A percentile compares a stretch with the other conserved stretches of the same genome.
These are phyloP conservation scores for Pseudomyrmex flavicornis DNA, from an alignment of 1,140 invertebrate species.

Conservation along the genomic window DNA sequence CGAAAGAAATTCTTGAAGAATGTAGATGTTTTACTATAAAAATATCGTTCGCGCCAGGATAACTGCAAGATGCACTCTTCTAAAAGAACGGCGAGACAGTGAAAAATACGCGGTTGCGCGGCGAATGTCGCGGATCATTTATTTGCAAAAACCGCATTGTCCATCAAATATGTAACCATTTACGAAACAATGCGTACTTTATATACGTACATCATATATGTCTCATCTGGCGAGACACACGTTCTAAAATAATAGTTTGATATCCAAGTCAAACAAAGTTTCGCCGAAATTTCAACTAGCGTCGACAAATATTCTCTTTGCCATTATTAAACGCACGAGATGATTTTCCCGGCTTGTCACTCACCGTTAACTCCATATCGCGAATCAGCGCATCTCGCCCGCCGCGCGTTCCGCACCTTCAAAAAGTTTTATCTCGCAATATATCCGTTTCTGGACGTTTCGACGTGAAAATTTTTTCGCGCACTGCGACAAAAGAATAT, in stretches of 20 bases:
- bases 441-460: slow-evolving; percentile 2
- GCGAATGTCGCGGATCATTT: slow-evolving; percentile 28
- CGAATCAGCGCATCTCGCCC: neutral
- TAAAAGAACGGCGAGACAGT: slow-evolving; percentile 31
- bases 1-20: neutral
- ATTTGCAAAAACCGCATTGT: slow-evolving; percentile 43
- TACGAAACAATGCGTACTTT: neutral
- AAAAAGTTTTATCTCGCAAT: slow-evolving; percentile 22
- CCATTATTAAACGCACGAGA: slow-evolving; percentile 1
- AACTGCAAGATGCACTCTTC: slow-evolving; percentile 14
- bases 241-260: neutral
- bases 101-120: slow-evolving; percentile 40
- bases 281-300: neutral
- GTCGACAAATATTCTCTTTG: slow-evolving; percentile 19
- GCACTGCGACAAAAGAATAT: neutral
- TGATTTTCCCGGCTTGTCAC: neutral
- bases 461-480: neutral
- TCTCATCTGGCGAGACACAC: neutral
- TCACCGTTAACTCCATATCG: slow-evolving; percentile 23
- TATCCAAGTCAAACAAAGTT: slow-evolving; percentile 20
- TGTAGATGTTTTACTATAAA: slow-evolving; percentile 21
- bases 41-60: slow-evolving; percentile 37
- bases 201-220: neutral
- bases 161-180: slow-evolving; percentile 17
- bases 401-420: neutral